Base-by-base conservation (phyloP, 37 sponge, comb jelly and placozoan genomes). In the Ephydatia muelleri region DNA sequence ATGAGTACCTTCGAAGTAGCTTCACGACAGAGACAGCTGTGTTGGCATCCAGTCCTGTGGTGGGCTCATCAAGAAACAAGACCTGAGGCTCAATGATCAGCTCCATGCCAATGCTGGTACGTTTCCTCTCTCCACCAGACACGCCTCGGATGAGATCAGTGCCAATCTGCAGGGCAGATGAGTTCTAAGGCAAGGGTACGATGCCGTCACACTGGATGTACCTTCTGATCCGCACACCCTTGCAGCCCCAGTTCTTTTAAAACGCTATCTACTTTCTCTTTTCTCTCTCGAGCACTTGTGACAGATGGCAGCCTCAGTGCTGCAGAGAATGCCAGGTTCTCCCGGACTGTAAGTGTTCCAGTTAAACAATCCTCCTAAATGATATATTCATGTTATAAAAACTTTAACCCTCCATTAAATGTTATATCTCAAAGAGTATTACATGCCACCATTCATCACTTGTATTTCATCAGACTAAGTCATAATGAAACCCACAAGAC, bases 81-180 rank as follows among this genome's bases (percentile, higher is more conserved):
- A 96, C 81, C 57, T 86, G 31, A 19, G 96, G 96, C 26, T 90
- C 79, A 22, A 93, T 96, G 70, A 96, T 91, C 66, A 96, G 84
- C 72, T 96, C 96, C 93, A 96, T 96, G 19, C 94, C 96, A 79
- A 96, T 96, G 83, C 85, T 93, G 74, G 93, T 93, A 23, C 96
- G 67, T 86, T 96, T 96, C 70, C 93, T 79, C 86, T 96, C 96
- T 37, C 96, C 96, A 38, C 96, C 96, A 27, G 93, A 92, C 1
- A 96, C 88, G 19, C 96, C 96, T 57, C 96, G 40, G 36, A 87
- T 39, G 47, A 95, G 87, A 48, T 95, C 93, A 31, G 84, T 92
- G 9, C 93, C 96, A 77, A 95, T 65, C 90, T 90, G 57, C 57
- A 57, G n/a, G n/a, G n/a, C n/a, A n/a, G n/a, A n/a, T n/a, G n/a